Base-by-base conservation (phyloP, 2,888 invertebrate genomes). In the Coelinius sp. region DNA sequence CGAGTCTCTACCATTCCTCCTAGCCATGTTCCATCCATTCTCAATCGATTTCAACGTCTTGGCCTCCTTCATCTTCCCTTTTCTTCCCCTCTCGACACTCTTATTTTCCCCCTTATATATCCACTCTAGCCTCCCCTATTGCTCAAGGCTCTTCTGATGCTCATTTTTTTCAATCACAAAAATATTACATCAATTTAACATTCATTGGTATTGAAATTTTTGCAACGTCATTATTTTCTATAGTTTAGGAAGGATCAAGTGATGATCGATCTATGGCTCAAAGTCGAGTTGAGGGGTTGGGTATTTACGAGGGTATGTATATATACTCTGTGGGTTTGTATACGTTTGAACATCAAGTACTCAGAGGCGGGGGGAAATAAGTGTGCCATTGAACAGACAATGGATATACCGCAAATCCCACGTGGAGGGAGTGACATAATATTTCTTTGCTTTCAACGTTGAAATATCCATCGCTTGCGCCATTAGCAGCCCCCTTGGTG, bases 381-480 rank as follows among this genome's bases (percentile, higher is more conserved):
- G 68, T 41, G 68, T 14, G 22, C 71, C 71, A 24, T 35, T 63
- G 46, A 67, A 69, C 69, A 77, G 73, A 75, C 78, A 77, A 78
- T 75, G 75, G 70, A 74, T 70, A 74, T 70, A 64, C 73, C 77
- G 53, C 76, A 77, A 78, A 77, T 78, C 80, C 77, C 75, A 46
- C 14, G 20, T 22, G 38, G 76, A 25, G 56, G 27, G 27, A 1
- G 46, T 66, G 66, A 66, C 66, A 65, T 65, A 46, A 27, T 27
- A 66, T 49, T 49, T 52, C 44, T 67, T 63, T 46, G 44, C 38
- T 56, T 38, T 52, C 56, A 25, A 8, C 46, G 24, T 5, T 65
- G 53, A 46, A 53, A 68, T 63, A 65, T 69, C 65, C 49, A 44
- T 12, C 31, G 20, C 59, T 49, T 20, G 35, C 56, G 52, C 73